phyloP scores from a whole-genome alignment of 2,797 vertebrate genomes.

The Coreius guichenoti region DNA sequence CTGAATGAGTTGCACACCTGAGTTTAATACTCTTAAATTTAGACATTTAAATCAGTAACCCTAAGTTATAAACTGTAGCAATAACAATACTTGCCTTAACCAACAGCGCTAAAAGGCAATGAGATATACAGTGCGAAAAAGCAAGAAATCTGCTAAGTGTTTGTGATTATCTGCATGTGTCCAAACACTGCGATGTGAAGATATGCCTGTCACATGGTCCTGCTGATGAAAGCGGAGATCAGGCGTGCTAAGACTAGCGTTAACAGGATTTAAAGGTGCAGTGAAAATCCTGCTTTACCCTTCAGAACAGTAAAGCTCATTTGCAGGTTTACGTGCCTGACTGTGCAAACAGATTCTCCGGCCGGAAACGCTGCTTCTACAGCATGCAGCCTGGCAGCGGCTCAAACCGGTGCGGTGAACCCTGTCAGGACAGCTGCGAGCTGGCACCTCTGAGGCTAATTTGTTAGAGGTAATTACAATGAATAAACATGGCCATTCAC shows the following conservation, averaged over 20 bases:
- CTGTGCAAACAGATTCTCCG: neutral
- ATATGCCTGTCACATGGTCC: neutral
- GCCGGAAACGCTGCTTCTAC: neutral
- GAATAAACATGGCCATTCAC: conserved; percentile 35
- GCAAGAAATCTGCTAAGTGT: neutral
- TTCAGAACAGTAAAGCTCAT: conserved; percentile 2
- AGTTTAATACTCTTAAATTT: neutral
- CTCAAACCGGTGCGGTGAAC: conserved; percentile 11
- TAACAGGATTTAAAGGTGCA: conserved; percentile 68
- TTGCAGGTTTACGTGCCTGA: neutral
- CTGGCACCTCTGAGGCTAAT: conserved; percentile 10
- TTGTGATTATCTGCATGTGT: neutral
- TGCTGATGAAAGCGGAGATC: conserved; percentile 56
- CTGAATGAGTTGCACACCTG: neutral
- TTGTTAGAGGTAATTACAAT: conserved; percentile 24
- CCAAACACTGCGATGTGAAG: conserved; percentile 43
- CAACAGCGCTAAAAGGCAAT: neutral
- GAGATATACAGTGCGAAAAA: neutral
- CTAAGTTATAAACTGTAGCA: neutral
- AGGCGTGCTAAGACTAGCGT: conserved; percentile 58
- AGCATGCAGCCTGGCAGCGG: conserved; percentile 45
- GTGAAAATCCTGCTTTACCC: conserved; percentile 45
- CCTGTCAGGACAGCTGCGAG: neutral
- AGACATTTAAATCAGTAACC: neutral
- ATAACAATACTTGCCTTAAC: too few relatives aligned